A percentile compares a stretch with the other conserved stretches of the same genome.
phyloP scores from a whole-genome alignment of 2,113 vertebrate species.

The Rhabdomys dilectus region DNA sequence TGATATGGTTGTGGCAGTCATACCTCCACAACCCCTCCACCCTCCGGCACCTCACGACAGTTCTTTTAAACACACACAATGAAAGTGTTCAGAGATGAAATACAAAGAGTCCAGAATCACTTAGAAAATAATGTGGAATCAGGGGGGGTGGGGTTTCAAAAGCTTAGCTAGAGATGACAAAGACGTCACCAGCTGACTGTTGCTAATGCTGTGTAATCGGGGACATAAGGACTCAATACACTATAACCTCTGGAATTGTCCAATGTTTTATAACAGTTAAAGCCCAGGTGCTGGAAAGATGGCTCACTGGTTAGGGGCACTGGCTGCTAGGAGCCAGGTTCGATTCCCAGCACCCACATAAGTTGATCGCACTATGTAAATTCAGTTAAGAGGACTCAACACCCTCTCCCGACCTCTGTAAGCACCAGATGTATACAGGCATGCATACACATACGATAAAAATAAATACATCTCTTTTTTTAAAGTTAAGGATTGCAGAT shows the following conservation, averaged over 20 bases:
- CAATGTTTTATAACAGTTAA: not conserved
- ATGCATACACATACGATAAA: not conserved
- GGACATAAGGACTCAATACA: fast-evolving
- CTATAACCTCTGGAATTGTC: fast-evolving
- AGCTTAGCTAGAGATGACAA: fast-evolving
- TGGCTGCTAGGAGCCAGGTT: not conserved
- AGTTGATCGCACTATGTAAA: not conserved
- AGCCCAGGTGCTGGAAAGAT: not conserved
- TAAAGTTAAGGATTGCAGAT: not conserved
- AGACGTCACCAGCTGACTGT: fast-evolving
- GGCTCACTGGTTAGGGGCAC: not conserved
- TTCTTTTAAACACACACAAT: not conserved
- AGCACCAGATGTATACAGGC: not conserved
- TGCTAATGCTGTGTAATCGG: fast-evolving
- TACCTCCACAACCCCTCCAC: not conserved
- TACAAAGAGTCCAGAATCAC: too few species aligned
- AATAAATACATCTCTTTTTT: not conserved
- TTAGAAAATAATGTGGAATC: not conserved
- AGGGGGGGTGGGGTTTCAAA: too few species aligned
- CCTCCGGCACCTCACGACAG: not conserved
- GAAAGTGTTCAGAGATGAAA: not conserved
- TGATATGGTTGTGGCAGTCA: not conserved
- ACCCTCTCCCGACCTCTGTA: not conserved
- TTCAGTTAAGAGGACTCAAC: not conserved
- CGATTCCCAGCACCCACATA: not conserved